Evolutionary conservation across 2,888 invertebrate genomes (phyloP).

Genomic region (Catocala fraxini): DNA sequence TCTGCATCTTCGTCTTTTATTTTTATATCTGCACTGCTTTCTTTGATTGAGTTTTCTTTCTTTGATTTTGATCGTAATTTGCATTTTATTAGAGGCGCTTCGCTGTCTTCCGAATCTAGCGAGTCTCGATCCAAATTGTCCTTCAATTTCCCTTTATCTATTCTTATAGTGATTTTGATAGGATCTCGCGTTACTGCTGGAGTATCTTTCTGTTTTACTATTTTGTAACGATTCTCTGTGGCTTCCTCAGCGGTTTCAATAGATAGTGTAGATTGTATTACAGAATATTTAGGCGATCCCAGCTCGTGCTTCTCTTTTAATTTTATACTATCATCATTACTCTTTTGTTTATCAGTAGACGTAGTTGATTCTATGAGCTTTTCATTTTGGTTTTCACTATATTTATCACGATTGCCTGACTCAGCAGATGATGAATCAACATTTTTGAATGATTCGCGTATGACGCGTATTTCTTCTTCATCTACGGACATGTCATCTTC

Average conservation of each 20-base stretch:
- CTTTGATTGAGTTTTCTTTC: constrained; percentile 35
- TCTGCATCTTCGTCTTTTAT: constrained; percentile 55
- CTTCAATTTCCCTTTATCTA: constrained; percentile 14
- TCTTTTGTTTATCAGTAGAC: background rate
- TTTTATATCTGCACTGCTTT: constrained; percentile 31
- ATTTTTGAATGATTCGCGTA: background rate
- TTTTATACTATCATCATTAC: background rate
- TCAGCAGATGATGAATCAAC: background rate
- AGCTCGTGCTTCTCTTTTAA: background rate
- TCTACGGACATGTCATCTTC: too few relatives aligned
- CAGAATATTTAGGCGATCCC: background rate
- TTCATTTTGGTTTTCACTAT: background rate
- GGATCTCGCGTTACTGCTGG: constrained; percentile 20
- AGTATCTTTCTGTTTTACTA: background rate
- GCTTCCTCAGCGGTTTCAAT: background rate
- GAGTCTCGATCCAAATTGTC: constrained; percentile 49
- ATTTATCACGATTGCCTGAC: background rate
- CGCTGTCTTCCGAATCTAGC: constrained; percentile 53
- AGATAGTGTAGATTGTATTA: background rate
- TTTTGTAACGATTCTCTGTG: background rate
- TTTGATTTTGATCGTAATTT: constrained; percentile 45
- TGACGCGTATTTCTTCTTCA: background rate
- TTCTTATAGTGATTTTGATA: constrained; percentile 12
- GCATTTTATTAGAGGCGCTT: constrained; percentile 44
- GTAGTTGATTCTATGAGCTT: background rate